Evolutionary conservation across 1,140 invertebrate species (phyloP).

Genomic region (Bombus balteatus): DNA sequence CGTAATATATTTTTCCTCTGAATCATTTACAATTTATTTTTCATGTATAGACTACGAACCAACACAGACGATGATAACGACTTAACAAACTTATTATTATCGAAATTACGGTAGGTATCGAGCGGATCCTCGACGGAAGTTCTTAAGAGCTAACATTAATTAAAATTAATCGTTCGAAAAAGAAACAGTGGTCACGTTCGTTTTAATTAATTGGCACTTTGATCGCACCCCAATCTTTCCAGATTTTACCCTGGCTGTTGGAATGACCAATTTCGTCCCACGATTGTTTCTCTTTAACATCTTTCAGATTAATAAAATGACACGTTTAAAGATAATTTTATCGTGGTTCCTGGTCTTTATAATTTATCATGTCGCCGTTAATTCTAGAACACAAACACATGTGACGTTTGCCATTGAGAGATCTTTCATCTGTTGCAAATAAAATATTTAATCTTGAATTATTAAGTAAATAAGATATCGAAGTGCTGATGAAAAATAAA

Average conservation of each 20-base stretch:
- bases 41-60: not conserved
- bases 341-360: too few species aligned
- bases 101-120: constrained; percentile 6
- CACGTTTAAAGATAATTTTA: too few species aligned
- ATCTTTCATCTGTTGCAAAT: too few species aligned
- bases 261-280: constrained; percentile 6
- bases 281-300: too few species aligned
- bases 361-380: too few species aligned
- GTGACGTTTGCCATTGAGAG: too few species aligned
- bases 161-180: constrained; percentile 10
- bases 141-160: constrained; percentile 16
- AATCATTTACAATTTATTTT: not conserved
- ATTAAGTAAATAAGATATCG: too few species aligned
- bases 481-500: too few species aligned
- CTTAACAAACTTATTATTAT: constrained; percentile 20
- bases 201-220: constrained; percentile 63
- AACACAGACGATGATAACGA: not conserved
- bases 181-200: constrained; percentile 31
- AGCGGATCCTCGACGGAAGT: not conserved
- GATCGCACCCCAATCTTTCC: constrained; percentile 15
- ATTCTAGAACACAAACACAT: too few species aligned
- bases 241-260: not conserved
- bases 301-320: too few species aligned
- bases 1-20: not conserved
- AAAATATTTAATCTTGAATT: too few species aligned